These are phyloP conservation scores for Hydrocynus forskahlii DNA, from an alignment of 2,797 vertebrate genomes.

Conservation along the genomic window DNA sequence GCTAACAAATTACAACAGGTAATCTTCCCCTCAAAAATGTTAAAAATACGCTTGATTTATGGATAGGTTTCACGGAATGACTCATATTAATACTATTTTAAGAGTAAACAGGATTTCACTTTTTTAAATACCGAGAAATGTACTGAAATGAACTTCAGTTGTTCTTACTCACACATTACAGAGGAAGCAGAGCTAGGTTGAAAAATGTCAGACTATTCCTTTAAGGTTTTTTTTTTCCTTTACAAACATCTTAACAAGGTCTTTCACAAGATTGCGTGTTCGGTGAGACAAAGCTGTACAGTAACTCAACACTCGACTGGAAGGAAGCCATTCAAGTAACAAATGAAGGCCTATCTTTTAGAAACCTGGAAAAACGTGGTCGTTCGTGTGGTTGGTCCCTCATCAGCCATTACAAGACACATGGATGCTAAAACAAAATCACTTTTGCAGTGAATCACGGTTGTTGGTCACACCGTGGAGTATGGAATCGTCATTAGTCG, in stretches of 20 bases:
- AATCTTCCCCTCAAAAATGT: too few species aligned
- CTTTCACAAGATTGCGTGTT: neutral
- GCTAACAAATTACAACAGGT: too few species aligned
- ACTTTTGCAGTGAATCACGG: neutral
- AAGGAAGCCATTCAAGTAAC: constrained; percentile 5
- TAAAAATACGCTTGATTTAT: too few species aligned
- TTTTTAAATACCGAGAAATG: too few species aligned
- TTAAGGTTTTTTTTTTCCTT: neutral
- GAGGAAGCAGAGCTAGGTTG: neutral
- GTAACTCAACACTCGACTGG: constrained; percentile 5
- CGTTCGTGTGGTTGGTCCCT: neutral
- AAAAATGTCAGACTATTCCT: neutral
- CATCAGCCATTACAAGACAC: neutral
- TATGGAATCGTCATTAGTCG: neutral
- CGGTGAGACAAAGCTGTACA: constrained; percentile 1
- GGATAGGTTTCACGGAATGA: too few species aligned
- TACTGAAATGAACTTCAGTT: neutral
- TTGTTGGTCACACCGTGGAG: neutral
- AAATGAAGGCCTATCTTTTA: constrained; percentile 19
- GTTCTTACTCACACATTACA: neutral
- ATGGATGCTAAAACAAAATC: constrained; percentile 1
- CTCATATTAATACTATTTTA: too few species aligned
- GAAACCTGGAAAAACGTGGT: too few species aligned
- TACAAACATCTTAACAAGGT: neutral
- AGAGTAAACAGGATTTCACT: neutral